Conservation (phyloP, 2,888 invertebrate genomes). For the Drosophila kambysellisi region DNA sequence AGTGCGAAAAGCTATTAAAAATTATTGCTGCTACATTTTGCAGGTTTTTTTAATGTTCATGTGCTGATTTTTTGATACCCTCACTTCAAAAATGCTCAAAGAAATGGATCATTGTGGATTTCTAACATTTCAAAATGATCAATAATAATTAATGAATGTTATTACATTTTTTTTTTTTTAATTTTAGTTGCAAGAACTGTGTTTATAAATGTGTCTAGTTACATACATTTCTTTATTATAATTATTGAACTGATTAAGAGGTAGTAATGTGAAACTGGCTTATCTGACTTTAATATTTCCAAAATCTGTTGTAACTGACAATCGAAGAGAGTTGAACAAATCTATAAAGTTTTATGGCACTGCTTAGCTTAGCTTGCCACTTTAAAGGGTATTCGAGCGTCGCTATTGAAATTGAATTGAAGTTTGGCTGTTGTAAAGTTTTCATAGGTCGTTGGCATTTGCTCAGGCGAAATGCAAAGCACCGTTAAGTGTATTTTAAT, state of each 20-base stretch:
- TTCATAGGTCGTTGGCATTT: slow-evolving; percentile 64
- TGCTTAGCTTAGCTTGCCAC: neutral
- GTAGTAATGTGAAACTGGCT: neutral
- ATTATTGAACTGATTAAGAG: neutral
- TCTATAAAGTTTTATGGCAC: neutral
- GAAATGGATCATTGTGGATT: neutral
- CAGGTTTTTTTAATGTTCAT: slow-evolving; percentile 12
- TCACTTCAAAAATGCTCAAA: neutral
- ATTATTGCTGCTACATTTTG: slow-evolving; percentile 44
- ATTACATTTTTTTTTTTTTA: neutral
- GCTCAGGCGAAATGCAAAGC: slow-evolving; percentile 60
- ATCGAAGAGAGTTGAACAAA: neutral
- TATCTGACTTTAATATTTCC: neutral
- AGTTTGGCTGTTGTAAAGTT: slow-evolving; percentile 25
- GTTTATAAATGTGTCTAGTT: neutral
- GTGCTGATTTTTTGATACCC: slow-evolving; percentile 11
- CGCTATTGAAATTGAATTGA: neutral
- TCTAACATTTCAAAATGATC: neutral
- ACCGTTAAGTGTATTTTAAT: slow-evolving; percentile 71
- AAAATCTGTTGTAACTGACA: neutral
- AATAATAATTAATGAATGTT: neutral
- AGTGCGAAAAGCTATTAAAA: slow-evolving; percentile 48
- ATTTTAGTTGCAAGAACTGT: neutral
- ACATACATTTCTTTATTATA: neutral
- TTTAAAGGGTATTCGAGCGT: slow-evolving; percentile 11